A percentile compares a stretch with the other conserved stretches of the same genome.
Conservation (phyloP, 53 echinoderm and acorn worm species). For the Hippasteria phrygiana region DNA sequence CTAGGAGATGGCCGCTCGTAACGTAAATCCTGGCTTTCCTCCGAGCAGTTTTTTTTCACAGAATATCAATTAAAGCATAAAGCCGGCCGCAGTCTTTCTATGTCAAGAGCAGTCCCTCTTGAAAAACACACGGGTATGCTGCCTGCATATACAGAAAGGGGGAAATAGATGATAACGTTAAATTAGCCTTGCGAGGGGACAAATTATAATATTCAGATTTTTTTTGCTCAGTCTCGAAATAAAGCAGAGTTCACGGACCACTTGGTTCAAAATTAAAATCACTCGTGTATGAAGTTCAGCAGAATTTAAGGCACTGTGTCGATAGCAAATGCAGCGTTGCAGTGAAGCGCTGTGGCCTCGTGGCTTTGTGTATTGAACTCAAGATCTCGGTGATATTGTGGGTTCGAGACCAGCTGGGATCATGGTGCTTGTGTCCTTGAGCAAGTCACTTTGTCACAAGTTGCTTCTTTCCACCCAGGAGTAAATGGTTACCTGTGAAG, state of each 20-base stretch:
- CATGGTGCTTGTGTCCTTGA: too few relatives aligned
- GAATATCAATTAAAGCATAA: constrained; percentile 45
- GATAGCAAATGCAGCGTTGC: neutral
- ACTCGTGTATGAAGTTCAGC: constrained; percentile 13
- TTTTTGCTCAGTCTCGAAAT: constrained; percentile 19
- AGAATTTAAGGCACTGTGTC: neutral
- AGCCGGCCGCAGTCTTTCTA: constrained; percentile 11
- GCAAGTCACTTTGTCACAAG: too few relatives aligned
- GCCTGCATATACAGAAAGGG: neutral
- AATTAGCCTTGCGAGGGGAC: neutral
- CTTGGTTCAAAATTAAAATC: constrained; percentile 52
- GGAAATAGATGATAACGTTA: neutral
- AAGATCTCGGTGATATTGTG: too few relatives aligned
- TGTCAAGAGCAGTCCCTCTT: neutral
- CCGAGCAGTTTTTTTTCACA: constrained; percentile 26
- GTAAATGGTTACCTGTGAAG: too few relatives aligned
- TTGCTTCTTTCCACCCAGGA: too few relatives aligned
- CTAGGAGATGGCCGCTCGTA: constrained; percentile 41
- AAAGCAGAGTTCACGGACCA: constrained; percentile 19
- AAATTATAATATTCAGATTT: neutral
- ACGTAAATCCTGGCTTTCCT: constrained; percentile 46
- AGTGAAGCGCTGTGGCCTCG: neutral
- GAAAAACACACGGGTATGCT: neutral
- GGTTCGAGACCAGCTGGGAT: too few relatives aligned
- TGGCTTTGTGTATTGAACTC: too few relatives aligned